These are phyloP conservation scores for Pseudolaguvia tuberculata DNA, from an alignment of 2,113 vertebrate species.

Conservation along the genomic window DNA sequence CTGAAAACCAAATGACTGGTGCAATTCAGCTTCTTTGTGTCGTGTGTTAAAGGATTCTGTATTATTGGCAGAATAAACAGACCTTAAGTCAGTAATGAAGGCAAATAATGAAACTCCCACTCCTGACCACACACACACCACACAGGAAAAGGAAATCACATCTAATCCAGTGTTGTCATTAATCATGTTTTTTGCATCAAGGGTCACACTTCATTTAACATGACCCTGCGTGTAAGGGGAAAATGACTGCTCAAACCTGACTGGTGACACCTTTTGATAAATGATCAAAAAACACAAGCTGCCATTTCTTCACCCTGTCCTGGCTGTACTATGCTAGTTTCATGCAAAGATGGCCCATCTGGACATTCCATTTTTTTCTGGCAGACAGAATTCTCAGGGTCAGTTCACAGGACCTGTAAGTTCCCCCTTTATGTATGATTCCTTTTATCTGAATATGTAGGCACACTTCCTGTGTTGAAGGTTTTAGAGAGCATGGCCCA, in stretches of 20 bases:
- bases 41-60: slow-evolving; percentile 16
- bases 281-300: slow-evolving; percentile 70
- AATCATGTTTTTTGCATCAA: slow-evolving; percentile 67
- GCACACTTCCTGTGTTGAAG: slow-evolving; percentile 47
- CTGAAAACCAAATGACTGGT: slow-evolving; percentile 7
- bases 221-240: slow-evolving; percentile 59
- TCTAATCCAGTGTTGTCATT: slow-evolving; percentile 70
- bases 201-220: slow-evolving; percentile 64
- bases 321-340: slow-evolving; percentile 9
- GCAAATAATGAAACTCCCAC: slow-evolving; percentile 63
- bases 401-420: slow-evolving; percentile 50
- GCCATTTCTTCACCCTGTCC: slow-evolving; percentile 44
- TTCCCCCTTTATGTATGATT: slow-evolving; percentile 14
- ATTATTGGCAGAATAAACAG: slow-evolving; percentile 42
- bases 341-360: slow-evolving; percentile 57
- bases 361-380: slow-evolving; percentile 44
- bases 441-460: slow-evolving; percentile 54
- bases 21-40: slow-evolving; percentile 15
- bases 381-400: slow-evolving; percentile 51
- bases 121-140: slow-evolving; percentile 67
- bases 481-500: slow-evolving; percentile 32
- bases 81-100: slow-evolving; percentile 35
- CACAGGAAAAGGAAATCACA: slow-evolving; percentile 74
- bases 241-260: slow-evolving; percentile 70
- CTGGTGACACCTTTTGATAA: slow-evolving; percentile 74